Evolutionary conservation across 2,888 invertebrate genomes (phyloP), one percentile per base, ranked within the genome.

Genomic region (Griposia aprilina): DNA sequence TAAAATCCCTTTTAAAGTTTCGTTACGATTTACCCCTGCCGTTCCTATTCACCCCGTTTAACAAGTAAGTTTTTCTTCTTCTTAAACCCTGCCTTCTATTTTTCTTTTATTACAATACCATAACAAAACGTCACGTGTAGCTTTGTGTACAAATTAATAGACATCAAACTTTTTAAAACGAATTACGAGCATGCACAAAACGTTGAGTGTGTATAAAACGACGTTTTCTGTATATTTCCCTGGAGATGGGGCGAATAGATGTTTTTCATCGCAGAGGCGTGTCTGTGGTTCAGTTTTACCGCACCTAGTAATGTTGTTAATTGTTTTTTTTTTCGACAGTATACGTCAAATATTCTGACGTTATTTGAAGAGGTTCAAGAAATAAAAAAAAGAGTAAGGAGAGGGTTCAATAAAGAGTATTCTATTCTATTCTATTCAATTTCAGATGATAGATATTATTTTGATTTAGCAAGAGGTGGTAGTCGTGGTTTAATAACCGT

Each of bases 181-280:
- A 74, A 68, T 78, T 60, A 68, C 75, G 26, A 57, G 36, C 59
- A 52, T 13, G n/a, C 45, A 79, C 67, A 73, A 74, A 81, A 79
- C 62, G 76, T 83, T 75, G 74, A 73, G 62, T 75, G 78, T 75
- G 82, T 70, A 65, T 80, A 59, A 85, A 68, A 66, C 75, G n/a
- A 78, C 48, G 23, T 86, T 87, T 87, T 88, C 80, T 74, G 74
- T 79, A 76, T 86, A 88, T 88, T 88, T 88, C 89, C 88, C 88
- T 50, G 0, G 88, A 84, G 88, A 83, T 83, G 63, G 69, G 74
- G 78, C 77, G 74, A 74, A 75, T 84, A 74, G 77, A 84, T 68
- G 80, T 88, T 84, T 85, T 88, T 84, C 83, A 88, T 86, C 77
- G 81, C 36, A 48, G 78, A 84, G 89, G 87, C 70, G 88, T 82